Conservation (phyloP, 2,888 invertebrate species). For the Lapara coniferarum region DNA sequence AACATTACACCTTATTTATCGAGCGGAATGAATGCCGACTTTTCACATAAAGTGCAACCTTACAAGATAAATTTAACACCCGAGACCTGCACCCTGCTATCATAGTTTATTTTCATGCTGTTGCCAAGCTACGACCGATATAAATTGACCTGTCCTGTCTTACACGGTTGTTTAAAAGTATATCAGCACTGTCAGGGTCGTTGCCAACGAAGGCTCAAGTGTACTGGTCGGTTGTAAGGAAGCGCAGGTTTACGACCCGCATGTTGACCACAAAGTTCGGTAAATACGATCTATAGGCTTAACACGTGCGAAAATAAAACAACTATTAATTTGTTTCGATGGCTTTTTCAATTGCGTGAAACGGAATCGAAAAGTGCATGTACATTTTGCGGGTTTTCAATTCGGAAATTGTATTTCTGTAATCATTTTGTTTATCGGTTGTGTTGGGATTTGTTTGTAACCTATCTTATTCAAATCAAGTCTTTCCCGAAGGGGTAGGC, state of each 20-base stretch:
- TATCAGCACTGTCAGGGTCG: slow-evolving; percentile 27
- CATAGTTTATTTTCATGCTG: slow-evolving; percentile 75
- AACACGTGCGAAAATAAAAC: slow-evolving; percentile 54
- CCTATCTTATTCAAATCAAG: no score
- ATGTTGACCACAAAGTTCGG: slow-evolving; percentile 64
- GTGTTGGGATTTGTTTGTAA: not conserved
- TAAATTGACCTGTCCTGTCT: slow-evolving; percentile 43
- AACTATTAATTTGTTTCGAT: slow-evolving; percentile 32
- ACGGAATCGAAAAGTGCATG: slow-evolving; percentile 1
- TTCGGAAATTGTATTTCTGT: slow-evolving; percentile 1
- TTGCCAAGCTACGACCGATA: slow-evolving; percentile 62
- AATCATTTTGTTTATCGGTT: slow-evolving; percentile 9
- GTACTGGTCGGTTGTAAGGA: slow-evolving; percentile 61
- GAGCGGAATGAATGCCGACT: slow-evolving; percentile 17
- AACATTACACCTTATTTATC: slow-evolving; percentile 9
- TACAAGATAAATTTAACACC: slow-evolving; percentile 58
- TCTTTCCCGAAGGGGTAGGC: no score
- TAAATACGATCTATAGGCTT: slow-evolving; percentile 57
- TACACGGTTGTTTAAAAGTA: slow-evolving; percentile 36
- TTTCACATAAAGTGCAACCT: slow-evolving; percentile 26
- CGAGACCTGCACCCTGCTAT: slow-evolving; percentile 66
- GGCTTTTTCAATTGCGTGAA: slow-evolving; percentile 25
- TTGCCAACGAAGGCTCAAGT: slow-evolving; percentile 47
- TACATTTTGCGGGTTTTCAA: not conserved
- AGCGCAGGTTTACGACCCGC: slow-evolving; percentile 70